Conservation (phyloP, 2,888 invertebrate species). For the Cantharis rufa region DNA sequence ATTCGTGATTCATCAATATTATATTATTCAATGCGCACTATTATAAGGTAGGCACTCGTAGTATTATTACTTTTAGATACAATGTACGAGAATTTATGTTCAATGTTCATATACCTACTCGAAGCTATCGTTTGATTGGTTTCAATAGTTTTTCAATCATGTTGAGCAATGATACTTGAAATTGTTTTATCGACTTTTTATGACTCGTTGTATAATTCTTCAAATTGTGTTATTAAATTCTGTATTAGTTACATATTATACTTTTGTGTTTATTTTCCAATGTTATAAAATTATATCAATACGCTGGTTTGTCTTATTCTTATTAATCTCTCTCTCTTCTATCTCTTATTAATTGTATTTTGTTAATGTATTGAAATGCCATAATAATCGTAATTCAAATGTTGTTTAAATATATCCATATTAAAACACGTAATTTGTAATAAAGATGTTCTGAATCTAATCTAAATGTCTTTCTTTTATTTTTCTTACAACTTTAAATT, state of each 20-base stretch:
- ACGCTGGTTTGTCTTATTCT: too few species aligned
- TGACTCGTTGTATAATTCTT: not conserved
- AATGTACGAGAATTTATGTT: not conserved
- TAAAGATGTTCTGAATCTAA: not conserved
- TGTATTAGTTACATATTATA: not conserved
- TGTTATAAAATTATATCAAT: not conserved
- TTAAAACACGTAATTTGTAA: not conserved
- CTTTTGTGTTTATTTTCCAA: not conserved
- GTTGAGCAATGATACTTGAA: not conserved
- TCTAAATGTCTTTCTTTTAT: not conserved
- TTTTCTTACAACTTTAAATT: not conserved
- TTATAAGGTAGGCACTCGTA: too few species aligned
- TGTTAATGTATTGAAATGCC: too few species aligned
- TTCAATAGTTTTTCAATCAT: not conserved
- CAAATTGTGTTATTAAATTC: not conserved
- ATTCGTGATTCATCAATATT: too few species aligned
- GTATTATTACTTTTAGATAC: too few species aligned
- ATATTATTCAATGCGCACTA: not conserved
- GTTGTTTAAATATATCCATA: not conserved
- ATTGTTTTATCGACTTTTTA: not conserved
- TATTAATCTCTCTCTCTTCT: too few species aligned
- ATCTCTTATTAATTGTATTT: not conserved
- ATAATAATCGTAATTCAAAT: too few species aligned
- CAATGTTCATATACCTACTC: not conserved
- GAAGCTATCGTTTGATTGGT: not conserved